Conservation (phyloP, 2,888 invertebrate species). For the Neoscelio sp. region DNA sequence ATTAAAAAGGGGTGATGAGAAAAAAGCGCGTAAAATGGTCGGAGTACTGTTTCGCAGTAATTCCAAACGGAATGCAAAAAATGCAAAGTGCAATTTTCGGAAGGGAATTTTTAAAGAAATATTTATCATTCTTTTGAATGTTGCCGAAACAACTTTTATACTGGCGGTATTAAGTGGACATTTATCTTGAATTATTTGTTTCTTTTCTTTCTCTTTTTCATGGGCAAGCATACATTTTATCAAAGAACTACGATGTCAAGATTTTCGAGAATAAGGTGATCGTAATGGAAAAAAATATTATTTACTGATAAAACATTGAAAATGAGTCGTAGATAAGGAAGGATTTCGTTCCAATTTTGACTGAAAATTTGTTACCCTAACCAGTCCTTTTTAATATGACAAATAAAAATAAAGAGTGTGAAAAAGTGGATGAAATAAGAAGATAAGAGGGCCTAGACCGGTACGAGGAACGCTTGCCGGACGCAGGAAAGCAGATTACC, state of each 20-base stretch:
- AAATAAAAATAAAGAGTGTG: conserved; percentile 30
- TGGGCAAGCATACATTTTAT: no score
- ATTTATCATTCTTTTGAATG: conserved; percentile 39
- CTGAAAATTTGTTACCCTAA: no score
- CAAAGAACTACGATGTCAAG: conserved; percentile 2
- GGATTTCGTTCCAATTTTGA: no score
- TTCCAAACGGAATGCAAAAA: conserved; percentile 40
- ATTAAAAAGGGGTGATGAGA: conserved; percentile 28
- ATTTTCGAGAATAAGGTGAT: background rate
- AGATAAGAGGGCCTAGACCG: conserved; percentile 10
- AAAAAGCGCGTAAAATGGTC: conserved; percentile 14
- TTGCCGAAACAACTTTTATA: conserved; percentile 15
- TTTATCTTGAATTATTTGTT: conserved; percentile 27
- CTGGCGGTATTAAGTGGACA: conserved; percentile 12
- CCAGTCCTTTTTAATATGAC: no score
- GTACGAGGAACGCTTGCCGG: conserved; percentile 43
- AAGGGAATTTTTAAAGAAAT: conserved; percentile 28
- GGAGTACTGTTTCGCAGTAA: conserved; percentile 14
- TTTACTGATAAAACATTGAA: background rate
- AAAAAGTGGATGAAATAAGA: conserved; percentile 36
- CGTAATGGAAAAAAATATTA: background rate
- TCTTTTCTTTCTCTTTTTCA: background rate
- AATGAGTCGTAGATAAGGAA: no score
- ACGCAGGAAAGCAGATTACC: conserved; percentile 64
- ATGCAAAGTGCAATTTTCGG: conserved; percentile 20